A percentile compares a stretch with the other conserved stretches of the same genome.
Conservation (phyloP, 1,140 invertebrate species). For the Brachionus manjavacas region DNA sequence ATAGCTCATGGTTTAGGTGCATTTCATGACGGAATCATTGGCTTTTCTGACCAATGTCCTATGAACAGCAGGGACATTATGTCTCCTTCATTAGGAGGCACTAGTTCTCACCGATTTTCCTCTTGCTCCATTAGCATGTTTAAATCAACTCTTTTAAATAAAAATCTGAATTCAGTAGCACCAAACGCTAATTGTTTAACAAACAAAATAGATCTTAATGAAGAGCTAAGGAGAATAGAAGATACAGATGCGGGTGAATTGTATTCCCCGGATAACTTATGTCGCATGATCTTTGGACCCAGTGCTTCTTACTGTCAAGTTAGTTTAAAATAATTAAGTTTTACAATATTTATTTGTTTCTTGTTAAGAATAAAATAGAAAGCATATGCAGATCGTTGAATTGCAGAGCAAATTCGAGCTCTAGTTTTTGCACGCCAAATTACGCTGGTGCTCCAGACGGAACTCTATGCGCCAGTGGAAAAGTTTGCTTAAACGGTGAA, state of each 20-base stretch:
- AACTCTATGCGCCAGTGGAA: conserved; percentile 8
- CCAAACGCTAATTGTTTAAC: neutral
- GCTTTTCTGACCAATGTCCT: neutral
- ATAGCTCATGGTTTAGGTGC: neutral
- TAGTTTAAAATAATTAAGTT: neutral
- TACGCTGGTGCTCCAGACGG: conserved; percentile 4
- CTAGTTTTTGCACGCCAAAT: neutral
- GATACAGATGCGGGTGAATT: neutral
- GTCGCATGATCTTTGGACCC: neutral
- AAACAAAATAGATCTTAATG: neutral
- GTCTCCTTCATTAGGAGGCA: neutral
- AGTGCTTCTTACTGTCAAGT: neutral
- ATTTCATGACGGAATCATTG: conserved; percentile 14
- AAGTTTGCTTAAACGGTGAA: neutral
- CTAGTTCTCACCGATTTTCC: neutral
- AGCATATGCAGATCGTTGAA: neutral
- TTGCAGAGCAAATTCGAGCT: neutral
- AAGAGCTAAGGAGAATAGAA: neutral
- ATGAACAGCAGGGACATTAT: neutral
- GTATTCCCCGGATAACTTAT: neutral
- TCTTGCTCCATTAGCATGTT: conserved; percentile 8
- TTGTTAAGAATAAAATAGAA: neutral
- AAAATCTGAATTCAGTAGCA: neutral
- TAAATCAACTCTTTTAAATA: neutral
- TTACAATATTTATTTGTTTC: neutral